These are phyloP conservation scores for Colinus virginianus DNA, from an alignment of 2,113 vertebrate genomes.

Conservation along the genomic window DNA sequence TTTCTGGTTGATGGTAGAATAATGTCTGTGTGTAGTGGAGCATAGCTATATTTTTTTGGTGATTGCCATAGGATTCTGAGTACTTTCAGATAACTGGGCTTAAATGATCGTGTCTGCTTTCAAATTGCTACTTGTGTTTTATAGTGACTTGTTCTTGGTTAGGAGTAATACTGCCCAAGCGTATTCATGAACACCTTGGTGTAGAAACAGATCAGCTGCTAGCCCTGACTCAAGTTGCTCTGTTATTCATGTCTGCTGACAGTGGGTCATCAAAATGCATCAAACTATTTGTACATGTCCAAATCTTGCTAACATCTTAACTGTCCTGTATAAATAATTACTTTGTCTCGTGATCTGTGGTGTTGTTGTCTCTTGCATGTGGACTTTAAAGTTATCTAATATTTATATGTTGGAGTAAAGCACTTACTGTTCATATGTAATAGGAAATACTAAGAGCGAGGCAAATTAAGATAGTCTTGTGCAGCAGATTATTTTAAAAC, in stretches of 20 bases:
- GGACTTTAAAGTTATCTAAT: neutral
- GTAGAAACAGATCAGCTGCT: neutral
- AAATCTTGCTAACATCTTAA: neutral
- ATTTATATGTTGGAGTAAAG: neutral
- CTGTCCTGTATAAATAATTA: neutral
- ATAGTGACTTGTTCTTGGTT: neutral
- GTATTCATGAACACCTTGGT: neutral
- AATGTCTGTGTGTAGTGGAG: neutral
- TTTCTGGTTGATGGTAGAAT: neutral
- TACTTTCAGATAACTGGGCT: neutral
- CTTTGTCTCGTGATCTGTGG: neutral
- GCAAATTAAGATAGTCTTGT: neutral
- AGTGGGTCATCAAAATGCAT: neutral
- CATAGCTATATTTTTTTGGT: neutral
- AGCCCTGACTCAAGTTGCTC: neutral
- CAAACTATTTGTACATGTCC: neutral
- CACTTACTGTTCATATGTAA: neutral
- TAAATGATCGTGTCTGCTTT: rapidly evolving
- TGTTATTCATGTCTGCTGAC: neutral
- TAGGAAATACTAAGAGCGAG: neutral
- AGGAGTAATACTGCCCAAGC: neutral
- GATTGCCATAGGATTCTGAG: neutral
- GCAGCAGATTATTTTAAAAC: neutral
- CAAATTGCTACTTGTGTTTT: neutral
- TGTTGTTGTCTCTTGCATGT: neutral